A percentile compares a stretch with the other conserved stretches of the same genome.
phyloP scores from a whole-genome alignment of 2,113 vertebrate genomes.

The Sphyrna mokarran region DNA sequence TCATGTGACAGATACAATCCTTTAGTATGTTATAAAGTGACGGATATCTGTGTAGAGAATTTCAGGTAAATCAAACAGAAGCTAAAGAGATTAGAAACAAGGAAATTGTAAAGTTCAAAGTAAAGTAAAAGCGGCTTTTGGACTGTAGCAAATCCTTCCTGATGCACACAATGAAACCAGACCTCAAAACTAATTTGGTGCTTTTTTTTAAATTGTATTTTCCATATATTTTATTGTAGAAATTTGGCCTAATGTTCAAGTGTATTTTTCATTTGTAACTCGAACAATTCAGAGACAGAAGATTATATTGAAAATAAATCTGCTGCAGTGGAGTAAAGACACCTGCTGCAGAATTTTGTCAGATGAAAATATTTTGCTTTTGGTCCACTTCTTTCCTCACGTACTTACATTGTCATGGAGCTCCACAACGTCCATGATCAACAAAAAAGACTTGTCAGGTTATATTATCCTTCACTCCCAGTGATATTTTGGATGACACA shows the following conservation, averaged over 20 bases:
- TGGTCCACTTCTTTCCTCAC: neutral
- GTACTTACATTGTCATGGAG: neutral
- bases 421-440: neutral
- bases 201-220: neutral
- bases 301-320: neutral
- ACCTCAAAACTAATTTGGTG: conserved; percentile 27
- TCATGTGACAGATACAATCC: conserved; percentile 75
- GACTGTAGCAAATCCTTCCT: conserved; percentile 43
- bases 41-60: conserved; percentile 61
- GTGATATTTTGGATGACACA: neutral
- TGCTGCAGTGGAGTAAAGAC: neutral
- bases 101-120: conserved; percentile 73
- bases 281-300: neutral
- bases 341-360: neutral
- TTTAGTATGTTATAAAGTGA: conserved; percentile 65
- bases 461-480: neutral
- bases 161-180: neutral
- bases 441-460: neutral
- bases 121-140: conserved; percentile 87
- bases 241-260: conserved; percentile 1
- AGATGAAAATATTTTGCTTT: neutral
- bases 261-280: neutral
- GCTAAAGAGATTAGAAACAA: conserved; percentile 74
- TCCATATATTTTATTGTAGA: neutral
- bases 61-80: conserved; percentile 82